Evolutionary conservation across 2,797 vertebrate genomes (phyloP), one percentile per base, ranked within the genome.

Genomic region (Microctenopoma steveboyesi): DNA sequence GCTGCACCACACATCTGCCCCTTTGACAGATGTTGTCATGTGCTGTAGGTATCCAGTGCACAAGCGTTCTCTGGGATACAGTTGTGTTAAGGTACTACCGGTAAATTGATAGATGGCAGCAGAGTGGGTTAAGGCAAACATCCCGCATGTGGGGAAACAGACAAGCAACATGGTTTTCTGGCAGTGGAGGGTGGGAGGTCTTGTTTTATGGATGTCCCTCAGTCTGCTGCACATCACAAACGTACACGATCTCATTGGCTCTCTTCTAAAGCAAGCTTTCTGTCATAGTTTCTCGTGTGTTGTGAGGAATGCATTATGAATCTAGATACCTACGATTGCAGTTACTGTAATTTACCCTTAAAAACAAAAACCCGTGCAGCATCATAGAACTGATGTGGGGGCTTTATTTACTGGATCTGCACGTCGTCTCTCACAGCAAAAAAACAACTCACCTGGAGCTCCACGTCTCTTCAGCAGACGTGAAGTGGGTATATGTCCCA

Each of bases 121-220:
- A 64, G 72, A 63, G 64, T 55, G 74, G 66, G 48, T 70, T 55
- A 51, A 67, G 61, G 74, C 76, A 74, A 67, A 22, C 22, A 22
- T 22, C 22, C 22, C 22, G 66, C 59, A 66, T 78, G 72, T 75
- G 59, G 50, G 37, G 30, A 89, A 79, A 72, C 69, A 73, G 80
- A 82, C 74, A 71, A 51, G 76, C 69, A 79, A 72, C 64, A 72
- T 37, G 74, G 64, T 63, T 76, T 50, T 73, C 77, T 79, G 74
- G 53, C 70, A 81, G 54, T 54, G 70, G 39, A 76, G 69, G 63
- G 50, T 74, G 35, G 30, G 48, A 72, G 49, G 43, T 50, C 40
- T 81, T 14, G 47, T 57, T 78, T 67, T 56, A 55, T 61, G 43
- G 49, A 43, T 61, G 33, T 68, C 33, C 53, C 69, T 56, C 35